A percentile compares a stretch with the other conserved stretches of the same genome.
phyloP scores from a whole-genome alignment of 1,140 invertebrate species.

The Metaphire vulgaris region DNA sequence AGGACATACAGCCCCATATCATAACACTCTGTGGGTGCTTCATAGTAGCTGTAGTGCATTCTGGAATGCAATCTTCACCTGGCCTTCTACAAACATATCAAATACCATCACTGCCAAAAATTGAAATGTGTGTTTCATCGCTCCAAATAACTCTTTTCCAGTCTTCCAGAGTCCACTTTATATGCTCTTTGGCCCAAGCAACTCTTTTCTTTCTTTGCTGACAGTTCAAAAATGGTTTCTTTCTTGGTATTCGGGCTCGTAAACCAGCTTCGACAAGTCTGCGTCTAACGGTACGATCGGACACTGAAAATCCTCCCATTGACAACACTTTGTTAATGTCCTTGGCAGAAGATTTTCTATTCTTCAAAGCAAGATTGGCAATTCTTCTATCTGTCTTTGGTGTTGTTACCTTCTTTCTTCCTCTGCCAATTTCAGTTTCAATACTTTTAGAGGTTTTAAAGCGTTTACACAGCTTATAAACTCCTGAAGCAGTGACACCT shows the following conservation, averaged over 20 bases:
- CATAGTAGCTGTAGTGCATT: neutral
- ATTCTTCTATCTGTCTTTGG: no score
- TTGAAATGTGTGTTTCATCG: slow-evolving; percentile 3
- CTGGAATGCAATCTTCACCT: neutral
- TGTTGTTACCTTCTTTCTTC: no score
- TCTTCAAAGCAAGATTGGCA: no score
- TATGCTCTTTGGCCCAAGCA: neutral
- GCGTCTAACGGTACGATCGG: no score
- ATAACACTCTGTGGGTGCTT: neutral
- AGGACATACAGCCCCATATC: neutral
- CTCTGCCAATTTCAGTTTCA: no score
- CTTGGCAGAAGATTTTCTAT: no score
- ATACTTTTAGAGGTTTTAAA: no score
- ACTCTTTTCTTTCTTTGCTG: neutral
- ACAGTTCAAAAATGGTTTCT: neutral
- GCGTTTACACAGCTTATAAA: no score
- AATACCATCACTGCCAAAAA: neutral
- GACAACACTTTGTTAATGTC: no score
- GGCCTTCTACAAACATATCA: neutral
- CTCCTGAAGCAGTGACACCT: no score
- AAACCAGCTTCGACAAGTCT: no score
- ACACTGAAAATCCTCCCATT: no score
- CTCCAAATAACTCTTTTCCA: neutral
- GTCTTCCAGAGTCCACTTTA: neutral
- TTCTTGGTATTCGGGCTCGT: neutral